These are phyloP conservation scores for Drosophila pseudoananassae DNA, from an alignment of 1,140 invertebrate genomes.

Conservation along the genomic window DNA sequence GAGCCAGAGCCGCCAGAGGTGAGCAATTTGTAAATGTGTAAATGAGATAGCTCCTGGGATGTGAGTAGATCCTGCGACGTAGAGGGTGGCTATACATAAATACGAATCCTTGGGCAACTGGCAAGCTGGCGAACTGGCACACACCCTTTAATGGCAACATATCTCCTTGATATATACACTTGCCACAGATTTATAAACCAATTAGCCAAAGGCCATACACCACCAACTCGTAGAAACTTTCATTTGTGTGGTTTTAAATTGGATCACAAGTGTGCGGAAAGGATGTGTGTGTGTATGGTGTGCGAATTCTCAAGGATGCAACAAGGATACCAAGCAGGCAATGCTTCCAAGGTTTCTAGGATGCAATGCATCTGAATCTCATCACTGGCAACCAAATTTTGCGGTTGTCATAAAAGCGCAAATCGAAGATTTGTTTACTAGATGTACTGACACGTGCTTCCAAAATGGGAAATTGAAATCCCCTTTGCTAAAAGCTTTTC, in stretches of 20 bases:
- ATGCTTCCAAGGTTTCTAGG: neutral
- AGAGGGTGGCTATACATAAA: neutral
- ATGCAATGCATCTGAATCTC: neutral
- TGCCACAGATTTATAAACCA: constrained; percentile 50
- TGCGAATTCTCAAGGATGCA: neutral
- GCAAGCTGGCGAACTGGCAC: neutral
- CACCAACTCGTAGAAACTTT: constrained; percentile 21
- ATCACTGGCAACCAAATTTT: constrained; percentile 21
- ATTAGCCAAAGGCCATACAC: constrained; percentile 37
- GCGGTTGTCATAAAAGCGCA: constrained; percentile 19
- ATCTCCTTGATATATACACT: constrained; percentile 19
- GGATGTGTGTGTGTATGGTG: neutral
- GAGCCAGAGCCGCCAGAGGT: constrained; percentile 6
- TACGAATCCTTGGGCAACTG: constrained; percentile 1
- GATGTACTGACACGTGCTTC: neutral
- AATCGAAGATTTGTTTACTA: constrained; percentile 22
- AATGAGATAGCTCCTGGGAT: constrained; percentile 35
- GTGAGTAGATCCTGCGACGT: neutral
- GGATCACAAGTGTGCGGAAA: constrained; percentile 15
- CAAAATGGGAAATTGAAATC: constrained; percentile 26
- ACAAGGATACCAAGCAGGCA: no score
- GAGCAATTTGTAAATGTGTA: constrained; percentile 71
- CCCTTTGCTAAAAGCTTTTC: neutral
- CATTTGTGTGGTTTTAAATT: constrained; percentile 40
- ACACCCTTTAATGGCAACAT: constrained; percentile 24